Evolutionary conservation across 2,888 invertebrate species (phyloP), one percentile per base, ranked within the genome.

Genomic region (Diplolepis rosae): DNA sequence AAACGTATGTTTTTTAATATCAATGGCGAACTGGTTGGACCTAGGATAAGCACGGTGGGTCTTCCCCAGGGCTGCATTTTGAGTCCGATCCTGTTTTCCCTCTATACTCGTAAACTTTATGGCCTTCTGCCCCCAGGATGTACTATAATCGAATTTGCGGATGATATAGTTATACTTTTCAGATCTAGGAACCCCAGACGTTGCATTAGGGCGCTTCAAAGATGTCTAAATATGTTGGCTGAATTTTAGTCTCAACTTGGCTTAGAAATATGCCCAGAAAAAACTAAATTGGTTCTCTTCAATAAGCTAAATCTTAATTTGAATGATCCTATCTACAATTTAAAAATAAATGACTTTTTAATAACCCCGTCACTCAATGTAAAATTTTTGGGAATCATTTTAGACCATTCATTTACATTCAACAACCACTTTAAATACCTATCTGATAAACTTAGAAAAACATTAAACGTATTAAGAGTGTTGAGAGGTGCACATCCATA

Each of bases 401-500:
- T 30, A 30, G 6, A 30, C 30, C 30, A 30, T 4, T 5, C 6
- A 6, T 30, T 30, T 30, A 30, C 30, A 30, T 39, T 39, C 11
- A 39, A 39, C 11, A 11, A 39, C 2, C 39, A 39, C n/a, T 39
- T 39, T 39, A n/a, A 39, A 39, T 39, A 13, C 11, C 11, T 39
- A 39, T 7, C 39, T n/a, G n/a, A n/a, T 6, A 32, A 32, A 32
- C 32, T 32, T 32, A 28, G 42, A 56, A 1, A n/a, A 65, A 22
- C 13, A 70, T 73, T 6, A 45, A 66, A 9, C 5, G 65, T 4
- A 1, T 76, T n/a, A 0, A 72, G 70, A 22, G 73, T 61, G 35
- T 13, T 73, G 5, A 65, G 72, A 51, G 32, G 45, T 32, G 68
- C 76, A 9, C 18, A 73, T 32, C 73, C 72, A 2, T 4, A 13